A percentile compares a stretch with the other conserved stretches of the same genome.
These are phyloP conservation scores for Anadara kagoshimensis DNA, from an alignment of 1,140 invertebrate species.

Conservation along the genomic window DNA sequence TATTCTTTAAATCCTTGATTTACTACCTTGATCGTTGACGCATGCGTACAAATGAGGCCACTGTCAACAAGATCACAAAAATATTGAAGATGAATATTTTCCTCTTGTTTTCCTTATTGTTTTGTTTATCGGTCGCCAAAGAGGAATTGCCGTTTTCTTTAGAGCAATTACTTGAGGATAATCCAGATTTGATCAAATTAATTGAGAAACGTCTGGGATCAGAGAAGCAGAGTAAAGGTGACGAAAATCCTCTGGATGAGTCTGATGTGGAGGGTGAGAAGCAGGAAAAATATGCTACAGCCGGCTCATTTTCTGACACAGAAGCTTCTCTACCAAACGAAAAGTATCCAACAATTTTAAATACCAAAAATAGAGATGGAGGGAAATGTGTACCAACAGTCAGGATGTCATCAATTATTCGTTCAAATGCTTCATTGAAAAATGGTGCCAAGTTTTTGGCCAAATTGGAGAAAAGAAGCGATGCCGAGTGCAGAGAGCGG, in stretches of 20 bases:
- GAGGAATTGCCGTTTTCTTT: slow-evolving; percentile 7
- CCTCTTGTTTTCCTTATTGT: not conserved
- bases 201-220: not conserved
- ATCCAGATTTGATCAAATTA: not conserved
- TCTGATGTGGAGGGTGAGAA: not conserved
- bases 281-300: not conserved
- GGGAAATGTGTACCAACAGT: too few relatives aligned
- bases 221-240: not conserved
- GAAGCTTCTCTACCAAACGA: not conserved
- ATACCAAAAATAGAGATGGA: too few relatives aligned
- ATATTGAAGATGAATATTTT: slow-evolving; percentile 6
- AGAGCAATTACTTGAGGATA: too few relatives aligned
- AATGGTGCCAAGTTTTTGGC: slow-evolving; percentile 53
- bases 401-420: slow-evolving; percentile 45
- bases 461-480: slow-evolving; percentile 31
- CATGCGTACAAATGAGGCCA: too few relatives aligned
- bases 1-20: too few relatives aligned
- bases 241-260: not conserved
- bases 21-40: too few relatives aligned
- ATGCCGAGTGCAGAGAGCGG: slow-evolving; percentile 44
- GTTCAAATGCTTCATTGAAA: slow-evolving; percentile 48
- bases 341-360: not conserved
- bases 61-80: too few relatives aligned
- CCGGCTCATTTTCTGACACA: too few relatives aligned
- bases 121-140: not conserved